Evolutionary conservation across 2,888 invertebrate genomes (phyloP), one percentile per base, ranked within the genome.

Genomic region (Drosophila hamatofila): DNA sequence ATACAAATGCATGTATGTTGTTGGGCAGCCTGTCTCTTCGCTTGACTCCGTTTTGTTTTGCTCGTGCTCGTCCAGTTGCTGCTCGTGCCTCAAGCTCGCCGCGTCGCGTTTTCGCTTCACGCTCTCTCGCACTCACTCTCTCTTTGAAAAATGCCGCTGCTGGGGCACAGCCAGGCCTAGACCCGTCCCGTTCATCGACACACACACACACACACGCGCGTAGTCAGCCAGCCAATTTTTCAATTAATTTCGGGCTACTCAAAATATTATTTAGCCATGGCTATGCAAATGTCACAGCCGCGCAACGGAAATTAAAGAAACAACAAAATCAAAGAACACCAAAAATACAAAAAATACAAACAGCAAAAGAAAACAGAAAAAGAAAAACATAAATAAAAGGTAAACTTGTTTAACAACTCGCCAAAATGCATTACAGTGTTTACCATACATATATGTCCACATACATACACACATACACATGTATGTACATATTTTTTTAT

Each of bases 401-500:
- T 86, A 88, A 88, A 86, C 74, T 81, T 76, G 83, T 83, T 86
- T 68, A 64, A 63, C 70, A 83, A 71, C 73, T 78, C 65, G 63
- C 63, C 63, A 61, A 80, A 80, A 78, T 86, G 76, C 88, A 81
- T 72, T 61, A 39, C 51, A 73, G 52, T 73, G 75, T 68, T 67
- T 55, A 72, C 65, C 51, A 21, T 25, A 23, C 46, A 60, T 25
- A 48, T 12, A 18, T 33, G 11, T n/a, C 39, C 44, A 56, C 21
- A 55, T 14, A 58, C 14, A 33, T 12, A 44, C 23, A 42, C 5
- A 21, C 21, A 21, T 12, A 21, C 21, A 23, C 5, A 23, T n/a
- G 51, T 21, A 58, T 14, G 21, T 39, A 35, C 11, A 46, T 39
- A 33, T 27, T 49, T 14, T 70, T 64, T 56, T 39, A 46, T 51